Evolutionary conservation across 2,888 invertebrate genomes (phyloP).

Genomic region (Melanotus villosus): DNA sequence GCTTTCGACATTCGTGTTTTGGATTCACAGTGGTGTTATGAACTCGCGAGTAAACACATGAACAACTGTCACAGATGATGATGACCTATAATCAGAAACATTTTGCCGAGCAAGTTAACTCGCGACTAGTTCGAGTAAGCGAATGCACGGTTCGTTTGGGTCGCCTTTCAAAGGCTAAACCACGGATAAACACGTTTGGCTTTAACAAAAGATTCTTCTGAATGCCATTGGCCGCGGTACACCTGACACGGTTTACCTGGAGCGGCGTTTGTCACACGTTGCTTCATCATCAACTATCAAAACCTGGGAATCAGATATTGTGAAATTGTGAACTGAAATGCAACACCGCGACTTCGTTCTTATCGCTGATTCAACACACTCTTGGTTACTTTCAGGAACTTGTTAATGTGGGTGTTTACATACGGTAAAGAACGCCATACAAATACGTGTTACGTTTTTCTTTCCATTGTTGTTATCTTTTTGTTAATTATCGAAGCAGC

Average conservation of each 20-base stretch:
- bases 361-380: constrained; percentile 23
- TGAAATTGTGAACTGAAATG: constrained; percentile 25
- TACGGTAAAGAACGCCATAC: too few species aligned
- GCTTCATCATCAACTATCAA: background rate
- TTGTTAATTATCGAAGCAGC: too few species aligned
- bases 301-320: background rate
- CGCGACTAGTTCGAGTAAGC: constrained; percentile 33
- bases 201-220: constrained; percentile 28
- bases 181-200: constrained; percentile 20
- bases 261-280: constrained; percentile 17
- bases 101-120: constrained; percentile 27
- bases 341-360: background rate
- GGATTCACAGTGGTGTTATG: constrained; percentile 13
- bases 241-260: constrained; percentile 40
- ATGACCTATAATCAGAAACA: constrained; percentile 37
- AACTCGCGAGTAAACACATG: constrained; percentile 3
- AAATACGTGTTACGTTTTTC: too few species aligned
- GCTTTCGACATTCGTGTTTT: constrained; percentile 32
- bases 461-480: too few species aligned
- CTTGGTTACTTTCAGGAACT: background rate
- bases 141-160: constrained; percentile 22
- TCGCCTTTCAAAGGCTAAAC: constrained; percentile 20
- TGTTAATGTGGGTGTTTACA: background rate
- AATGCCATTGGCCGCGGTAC: constrained; percentile 39
- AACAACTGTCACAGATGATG: constrained; percentile 22